These are phyloP conservation scores for Andricus grossulariae DNA, from an alignment of 1,140 invertebrate genomes.

Conservation along the genomic window DNA sequence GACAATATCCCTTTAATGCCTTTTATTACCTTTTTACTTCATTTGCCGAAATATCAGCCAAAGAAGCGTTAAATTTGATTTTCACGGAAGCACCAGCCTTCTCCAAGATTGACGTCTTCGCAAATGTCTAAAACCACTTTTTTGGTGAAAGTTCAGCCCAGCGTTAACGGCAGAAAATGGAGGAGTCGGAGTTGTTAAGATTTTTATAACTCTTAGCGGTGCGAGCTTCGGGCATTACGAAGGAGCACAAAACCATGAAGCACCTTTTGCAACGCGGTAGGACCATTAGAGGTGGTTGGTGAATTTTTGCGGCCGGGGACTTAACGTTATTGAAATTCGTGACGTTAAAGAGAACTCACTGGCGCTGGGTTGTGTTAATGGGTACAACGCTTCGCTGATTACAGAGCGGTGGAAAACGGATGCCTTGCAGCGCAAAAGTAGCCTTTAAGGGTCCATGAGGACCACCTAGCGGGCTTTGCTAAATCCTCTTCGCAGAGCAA, in stretches of 20 bases:
- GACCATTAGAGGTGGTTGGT: conserved; percentile 20
- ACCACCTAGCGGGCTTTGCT: conserved; percentile 54
- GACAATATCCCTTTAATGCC: not conserved
- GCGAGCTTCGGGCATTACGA: conserved; percentile 18
- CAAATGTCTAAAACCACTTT: conserved; percentile 23
- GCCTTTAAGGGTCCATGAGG: conserved; percentile 45
- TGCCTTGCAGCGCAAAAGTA: conserved; percentile 47
- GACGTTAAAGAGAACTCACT: not conserved
- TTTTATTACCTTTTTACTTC: not conserved
- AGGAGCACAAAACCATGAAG: not conserved
- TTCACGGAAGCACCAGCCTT: not conserved
- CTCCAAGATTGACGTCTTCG: not conserved
- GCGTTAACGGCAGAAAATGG: not conserved
- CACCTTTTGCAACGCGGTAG: conserved; percentile 27
- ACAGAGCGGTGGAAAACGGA: conserved; percentile 44
- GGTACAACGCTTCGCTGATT: conserved; percentile 37
- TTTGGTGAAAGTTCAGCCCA: conserved; percentile 5
- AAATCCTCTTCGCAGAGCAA: not conserved
- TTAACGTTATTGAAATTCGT: conserved; percentile 28
- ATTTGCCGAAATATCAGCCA: not conserved
- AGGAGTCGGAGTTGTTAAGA: conserved; percentile 13
- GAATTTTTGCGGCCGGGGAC: conserved; percentile 23
- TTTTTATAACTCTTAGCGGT: conserved; percentile 18
- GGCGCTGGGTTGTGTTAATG: conserved; percentile 22
- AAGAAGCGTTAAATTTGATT: conserved; percentile 20